A percentile compares a stretch with the other conserved stretches of the same genome.
These are phyloP conservation scores for Aproaerema taeniolella DNA, from an alignment of 2,888 invertebrate species.

Conservation along the genomic window DNA sequence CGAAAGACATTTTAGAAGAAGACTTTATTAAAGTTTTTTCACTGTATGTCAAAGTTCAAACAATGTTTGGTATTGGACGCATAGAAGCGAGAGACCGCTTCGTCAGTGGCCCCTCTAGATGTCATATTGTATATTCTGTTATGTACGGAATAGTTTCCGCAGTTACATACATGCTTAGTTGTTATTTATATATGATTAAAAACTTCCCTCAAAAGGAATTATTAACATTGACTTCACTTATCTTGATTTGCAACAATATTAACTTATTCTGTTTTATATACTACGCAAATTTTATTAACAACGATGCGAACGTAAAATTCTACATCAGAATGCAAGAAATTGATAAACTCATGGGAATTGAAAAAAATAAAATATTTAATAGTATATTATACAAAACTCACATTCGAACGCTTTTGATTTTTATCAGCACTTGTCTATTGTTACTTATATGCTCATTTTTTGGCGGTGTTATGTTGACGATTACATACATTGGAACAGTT, in stretches of 20 bases:
- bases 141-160: neutral
- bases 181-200: neutral
- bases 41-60: constrained; percentile 29
- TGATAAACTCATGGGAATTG: constrained; percentile 42
- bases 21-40: constrained; percentile 33
- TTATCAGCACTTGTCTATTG: constrained; percentile 13
- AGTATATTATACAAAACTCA: constrained; percentile 25
- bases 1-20: constrained; percentile 43
- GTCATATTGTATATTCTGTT: constrained; percentile 39
- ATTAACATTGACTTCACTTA: constrained; percentile 1
- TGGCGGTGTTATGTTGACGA: constrained; percentile 10
- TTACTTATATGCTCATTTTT: constrained; percentile 21
- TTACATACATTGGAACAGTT: constrained; percentile 13
- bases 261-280: constrained; percentile 30
- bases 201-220: too few species aligned
- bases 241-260: constrained; percentile 10
- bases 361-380: constrained; percentile 31
- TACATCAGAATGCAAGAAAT: constrained; percentile 45
- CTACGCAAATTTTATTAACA: constrained; percentile 42
- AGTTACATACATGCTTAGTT: neutral
- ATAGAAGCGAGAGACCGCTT: constrained; percentile 39
- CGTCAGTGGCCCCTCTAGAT: constrained; percentile 35
- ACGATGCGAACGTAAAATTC: constrained; percentile 35
- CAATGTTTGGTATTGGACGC: constrained; percentile 38
- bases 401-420: constrained; percentile 19